Conservation (phyloP, 2,888 invertebrate genomes). For the Andricus quercusramuli region DNA sequence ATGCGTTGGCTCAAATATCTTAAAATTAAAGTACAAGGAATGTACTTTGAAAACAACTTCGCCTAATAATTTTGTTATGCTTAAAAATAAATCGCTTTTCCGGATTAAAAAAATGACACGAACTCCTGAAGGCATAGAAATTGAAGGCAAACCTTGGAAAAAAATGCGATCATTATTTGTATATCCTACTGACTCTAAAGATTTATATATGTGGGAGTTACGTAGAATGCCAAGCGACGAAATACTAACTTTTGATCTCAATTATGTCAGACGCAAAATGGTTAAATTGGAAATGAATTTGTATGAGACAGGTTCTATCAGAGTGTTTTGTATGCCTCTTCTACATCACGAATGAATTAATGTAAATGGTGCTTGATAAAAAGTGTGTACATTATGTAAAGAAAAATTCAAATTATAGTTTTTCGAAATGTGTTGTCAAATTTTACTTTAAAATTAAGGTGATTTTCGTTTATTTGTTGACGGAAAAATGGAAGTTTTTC, state of each 20-base stretch:
- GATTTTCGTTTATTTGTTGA: not conserved
- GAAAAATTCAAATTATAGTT: not conserved
- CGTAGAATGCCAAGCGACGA: too few species aligned
- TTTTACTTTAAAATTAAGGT: not conserved
- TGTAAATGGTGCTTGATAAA: not conserved
- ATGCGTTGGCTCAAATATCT: constrained; percentile 15
- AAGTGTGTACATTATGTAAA: not conserved
- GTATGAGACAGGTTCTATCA: too few species aligned
- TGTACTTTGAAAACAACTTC: constrained; percentile 39
- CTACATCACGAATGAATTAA: not conserved
- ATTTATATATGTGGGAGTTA: too few species aligned
- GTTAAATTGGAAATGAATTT: too few species aligned
- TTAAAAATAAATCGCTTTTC: constrained; percentile 30
- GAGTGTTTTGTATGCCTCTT: too few species aligned
- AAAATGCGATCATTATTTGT: too few species aligned
- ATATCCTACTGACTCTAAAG: too few species aligned
- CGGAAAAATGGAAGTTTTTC: not conserved
- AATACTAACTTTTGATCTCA: too few species aligned
- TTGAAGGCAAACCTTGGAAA: not conserved
- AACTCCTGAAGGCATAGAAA: not conserved
- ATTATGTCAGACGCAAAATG: not conserved
- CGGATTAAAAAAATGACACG: not conserved
- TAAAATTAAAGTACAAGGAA: constrained; percentile 39
- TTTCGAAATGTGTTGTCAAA: not conserved
- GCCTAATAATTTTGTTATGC: constrained; percentile 44